These are phyloP conservation scores for Apogon hyalosoma DNA, from an alignment of 2,797 vertebrate genomes.

Conservation along the genomic window DNA sequence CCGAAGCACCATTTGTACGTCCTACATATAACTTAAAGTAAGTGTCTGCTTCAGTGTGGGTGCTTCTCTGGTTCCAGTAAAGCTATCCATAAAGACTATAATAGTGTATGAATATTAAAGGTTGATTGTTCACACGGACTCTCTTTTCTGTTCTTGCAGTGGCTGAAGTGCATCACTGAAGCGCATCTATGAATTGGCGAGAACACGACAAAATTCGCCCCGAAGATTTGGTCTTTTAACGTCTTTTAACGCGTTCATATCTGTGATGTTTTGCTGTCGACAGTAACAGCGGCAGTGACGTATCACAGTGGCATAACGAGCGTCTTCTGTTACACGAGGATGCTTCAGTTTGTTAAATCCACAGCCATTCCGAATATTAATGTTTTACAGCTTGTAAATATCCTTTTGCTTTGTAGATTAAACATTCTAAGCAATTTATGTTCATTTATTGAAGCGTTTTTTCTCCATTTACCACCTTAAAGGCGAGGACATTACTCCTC, in stretches of 20 bases:
- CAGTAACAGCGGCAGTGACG: slow-evolving; percentile 7
- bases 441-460: too few species aligned
- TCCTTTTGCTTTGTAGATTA: too few species aligned
- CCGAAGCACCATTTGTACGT: not conserved
- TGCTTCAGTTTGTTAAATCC: not conserved
- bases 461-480: too few species aligned
- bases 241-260: not conserved
- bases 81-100: not conserved
- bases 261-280: not conserved
- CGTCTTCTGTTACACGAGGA: not conserved
- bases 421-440: too few species aligned
- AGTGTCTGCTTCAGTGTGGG: not conserved
- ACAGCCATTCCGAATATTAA: too few species aligned
- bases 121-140: not conserved
- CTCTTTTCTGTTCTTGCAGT: slow-evolving; percentile 32
- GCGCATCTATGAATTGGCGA: not conserved
- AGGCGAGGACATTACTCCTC: too few species aligned
- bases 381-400: too few species aligned
- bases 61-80: not conserved
- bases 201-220: not conserved
- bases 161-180: slow-evolving; percentile 6
- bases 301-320: slow-evolving; percentile 32
- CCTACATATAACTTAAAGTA: slow-evolving; percentile 26
- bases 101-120: not conserved
- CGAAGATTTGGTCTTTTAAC: slow-evolving; percentile 19